A percentile compares a stretch with the other conserved stretches of the same genome.
Conservation (phyloP, 1,140 invertebrate species). For the Drosophila mauritiana region DNA sequence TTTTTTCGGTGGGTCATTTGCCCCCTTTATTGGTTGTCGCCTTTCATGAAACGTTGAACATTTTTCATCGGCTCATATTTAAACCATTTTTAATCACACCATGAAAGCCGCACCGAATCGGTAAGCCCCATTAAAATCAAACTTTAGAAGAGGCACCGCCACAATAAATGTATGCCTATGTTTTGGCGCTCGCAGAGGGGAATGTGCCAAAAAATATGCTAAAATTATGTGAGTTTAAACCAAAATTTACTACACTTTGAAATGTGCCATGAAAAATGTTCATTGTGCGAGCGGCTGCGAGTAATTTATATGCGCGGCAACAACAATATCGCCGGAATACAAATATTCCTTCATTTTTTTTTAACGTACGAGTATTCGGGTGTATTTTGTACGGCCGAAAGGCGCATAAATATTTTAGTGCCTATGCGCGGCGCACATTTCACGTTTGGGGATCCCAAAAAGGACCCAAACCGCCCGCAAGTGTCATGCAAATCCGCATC, state of each 20-base stretch:
- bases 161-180: conserved; percentile 38
- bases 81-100: conserved; percentile 78
- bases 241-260: conserved; percentile 79
- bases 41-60: conserved; percentile 44
- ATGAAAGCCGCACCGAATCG: conserved; percentile 49
- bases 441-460: conserved; percentile 7
- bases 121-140: conserved; percentile 49
- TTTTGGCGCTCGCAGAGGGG: conserved; percentile 2
- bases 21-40: conserved; percentile 25
- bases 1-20: neutral
- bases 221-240: conserved; percentile 74
- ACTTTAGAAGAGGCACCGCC: conserved; percentile 6
- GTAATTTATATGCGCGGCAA: conserved; percentile 63
- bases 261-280: conserved; percentile 79
- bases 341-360: conserved; percentile 3
- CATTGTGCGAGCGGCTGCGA: conserved; percentile 49
- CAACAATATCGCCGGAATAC: conserved; percentile 19
- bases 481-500: conserved; percentile 57
- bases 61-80: conserved; percentile 65
- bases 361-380: neutral
- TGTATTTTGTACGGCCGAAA: conserved; percentile 20
- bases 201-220: conserved; percentile 44
- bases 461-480: conserved; percentile 26
- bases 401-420: conserved; percentile 75
- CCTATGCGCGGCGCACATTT: conserved; percentile 59